These are phyloP conservation scores for Poecilia velifera DNA, from an alignment of 2,797 vertebrate genomes.

Conservation along the genomic window DNA sequence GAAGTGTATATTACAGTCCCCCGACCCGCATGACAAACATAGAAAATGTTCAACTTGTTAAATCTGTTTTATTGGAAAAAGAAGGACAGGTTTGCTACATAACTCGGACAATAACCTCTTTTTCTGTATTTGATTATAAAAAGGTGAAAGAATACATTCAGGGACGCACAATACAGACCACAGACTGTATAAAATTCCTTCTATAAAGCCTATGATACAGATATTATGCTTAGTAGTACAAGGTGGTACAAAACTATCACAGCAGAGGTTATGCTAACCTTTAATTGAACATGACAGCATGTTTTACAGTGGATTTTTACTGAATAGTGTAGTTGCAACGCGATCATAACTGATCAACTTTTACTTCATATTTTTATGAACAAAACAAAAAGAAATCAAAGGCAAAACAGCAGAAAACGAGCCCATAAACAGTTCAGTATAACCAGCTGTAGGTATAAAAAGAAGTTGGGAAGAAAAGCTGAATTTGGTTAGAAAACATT, in stretches of 20 bases:
- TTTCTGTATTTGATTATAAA: background rate
- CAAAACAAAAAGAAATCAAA: background rate
- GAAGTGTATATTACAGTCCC: background rate
- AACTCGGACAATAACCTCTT: background rate
- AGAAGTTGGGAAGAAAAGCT: background rate
- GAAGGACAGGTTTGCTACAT: conserved; percentile 7
- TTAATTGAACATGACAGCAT: background rate
- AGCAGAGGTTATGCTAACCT: background rate
- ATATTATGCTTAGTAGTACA: background rate
- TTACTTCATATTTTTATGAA: background rate
- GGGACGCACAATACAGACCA: background rate
- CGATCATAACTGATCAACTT: background rate
- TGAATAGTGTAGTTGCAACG: background rate
- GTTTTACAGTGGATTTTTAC: background rate
- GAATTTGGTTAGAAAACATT: background rate
- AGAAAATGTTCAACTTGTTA: background rate
- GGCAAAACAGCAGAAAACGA: background rate
- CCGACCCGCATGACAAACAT: background rate
- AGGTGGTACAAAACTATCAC: background rate
- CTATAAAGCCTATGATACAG: background rate
- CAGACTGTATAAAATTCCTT: background rate
- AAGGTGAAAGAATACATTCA: conserved; percentile 10
- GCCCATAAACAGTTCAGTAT: background rate
- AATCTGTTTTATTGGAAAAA: background rate
- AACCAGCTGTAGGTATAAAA: background rate